A percentile compares a stretch with the other conserved stretches of the same genome.
Evolutionary conservation across 30 jellyfish, hydroid and myxozoan species (phyloP).

Genomic region (Catostylus mosaicus): DNA sequence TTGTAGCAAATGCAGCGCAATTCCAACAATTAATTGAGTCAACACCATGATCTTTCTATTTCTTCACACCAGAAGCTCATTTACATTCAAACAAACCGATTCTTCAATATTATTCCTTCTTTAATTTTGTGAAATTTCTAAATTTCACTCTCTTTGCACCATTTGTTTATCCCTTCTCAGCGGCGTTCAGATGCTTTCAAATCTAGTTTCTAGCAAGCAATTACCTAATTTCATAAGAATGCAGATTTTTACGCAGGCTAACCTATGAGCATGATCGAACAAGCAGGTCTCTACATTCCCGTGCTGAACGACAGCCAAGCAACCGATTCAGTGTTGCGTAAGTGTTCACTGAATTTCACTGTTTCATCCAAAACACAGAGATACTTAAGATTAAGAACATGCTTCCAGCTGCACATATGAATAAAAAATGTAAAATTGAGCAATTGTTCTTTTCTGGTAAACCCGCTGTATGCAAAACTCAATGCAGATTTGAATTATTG

Average conservation of each 20-base stretch:
- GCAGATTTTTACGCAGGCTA: slow-evolving; percentile 12
- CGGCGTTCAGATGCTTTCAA: not conserved
- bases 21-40: slow-evolving; percentile 1
- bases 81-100: no score
- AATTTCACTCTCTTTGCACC: not conserved
- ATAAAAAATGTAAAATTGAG: not conserved
- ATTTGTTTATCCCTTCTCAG: not conserved
- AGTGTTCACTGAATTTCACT: slow-evolving; percentile 25
- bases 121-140: not conserved
- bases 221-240: slow-evolving; percentile 38
- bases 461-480: no score
- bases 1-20: slow-evolving; percentile 43
- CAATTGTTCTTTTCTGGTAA: no score
- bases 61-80: slow-evolving; percentile 53
- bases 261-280: slow-evolving; percentile 43
- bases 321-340: slow-evolving; percentile 9
- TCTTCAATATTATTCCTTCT: no score
- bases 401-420: not conserved
- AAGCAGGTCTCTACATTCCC: slow-evolving; percentile 17
- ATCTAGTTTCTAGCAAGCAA: not conserved
- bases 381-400: not conserved
- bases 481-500: no score
- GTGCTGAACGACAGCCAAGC: slow-evolving; percentile 13
- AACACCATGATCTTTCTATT: slow-evolving; percentile 20
- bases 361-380: not conserved